These are phyloP conservation scores for Ammodytes dubius DNA, from an alignment of 2,113 vertebrate genomes.

Conservation along the genomic window DNA sequence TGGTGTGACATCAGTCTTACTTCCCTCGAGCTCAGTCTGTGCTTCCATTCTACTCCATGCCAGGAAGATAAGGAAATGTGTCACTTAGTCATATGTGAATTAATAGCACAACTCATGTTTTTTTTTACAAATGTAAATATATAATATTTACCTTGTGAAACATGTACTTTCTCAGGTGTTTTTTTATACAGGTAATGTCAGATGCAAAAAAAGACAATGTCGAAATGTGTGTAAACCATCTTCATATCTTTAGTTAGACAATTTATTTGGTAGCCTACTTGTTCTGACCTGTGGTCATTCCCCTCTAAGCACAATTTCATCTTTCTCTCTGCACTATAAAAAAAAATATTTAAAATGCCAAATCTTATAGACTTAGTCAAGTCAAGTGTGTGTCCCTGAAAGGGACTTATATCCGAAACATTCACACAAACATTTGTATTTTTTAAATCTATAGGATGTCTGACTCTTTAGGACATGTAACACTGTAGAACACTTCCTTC, in stretches of 20 bases:
- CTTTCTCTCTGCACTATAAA: no score
- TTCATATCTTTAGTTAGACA: neutral
- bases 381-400: no score
- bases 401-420: neutral
- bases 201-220: neutral
- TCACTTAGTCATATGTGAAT: neutral
- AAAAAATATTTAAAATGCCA: no score
- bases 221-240: neutral
- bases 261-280: neutral
- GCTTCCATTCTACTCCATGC: constrained; percentile 3
- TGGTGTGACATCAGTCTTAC: neutral
- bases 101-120: rapidly evolving
- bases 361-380: no score
- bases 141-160: neutral
- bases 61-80: neutral
- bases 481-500: neutral
- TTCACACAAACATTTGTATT: neutral
- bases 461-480: neutral
- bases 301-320: no score
- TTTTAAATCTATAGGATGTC: no score
- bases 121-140: neutral
- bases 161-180: neutral
- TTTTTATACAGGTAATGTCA: neutral
- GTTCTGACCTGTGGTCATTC: no score
- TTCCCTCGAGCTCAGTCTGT: constrained; percentile 15